phyloP scores from a whole-genome alignment of 2,888 invertebrate species.

The Thysanoteuthis rhombus region DNA sequence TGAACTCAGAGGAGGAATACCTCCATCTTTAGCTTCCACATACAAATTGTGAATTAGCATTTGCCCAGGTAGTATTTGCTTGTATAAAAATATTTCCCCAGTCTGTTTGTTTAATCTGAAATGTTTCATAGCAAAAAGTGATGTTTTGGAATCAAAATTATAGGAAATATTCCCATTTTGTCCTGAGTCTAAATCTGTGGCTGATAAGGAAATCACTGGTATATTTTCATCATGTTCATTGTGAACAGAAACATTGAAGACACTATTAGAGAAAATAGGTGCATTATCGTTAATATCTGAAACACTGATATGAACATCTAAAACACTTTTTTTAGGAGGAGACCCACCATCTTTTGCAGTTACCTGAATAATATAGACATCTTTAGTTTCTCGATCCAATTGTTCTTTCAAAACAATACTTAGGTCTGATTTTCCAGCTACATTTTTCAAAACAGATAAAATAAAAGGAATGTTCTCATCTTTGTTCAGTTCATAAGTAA shows the following conservation, averaged over 20 bases:
- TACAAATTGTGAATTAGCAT: not conserved
- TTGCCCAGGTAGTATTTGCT: not conserved
- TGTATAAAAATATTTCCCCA: not conserved
- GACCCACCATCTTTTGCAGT: slow-evolving; percentile 34
- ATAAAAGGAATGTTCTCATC: not conserved
- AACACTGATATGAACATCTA: slow-evolving; percentile 33
- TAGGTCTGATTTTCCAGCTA: not conserved
- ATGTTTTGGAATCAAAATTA: not conserved
- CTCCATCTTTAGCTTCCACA: not conserved
- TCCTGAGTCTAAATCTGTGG: not conserved
- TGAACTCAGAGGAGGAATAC: not conserved
- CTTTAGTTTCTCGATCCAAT: slow-evolving; percentile 34
- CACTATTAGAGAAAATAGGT: slow-evolving; percentile 34
- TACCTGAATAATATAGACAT: slow-evolving; percentile 22
- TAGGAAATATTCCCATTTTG: slow-evolving; percentile 15
- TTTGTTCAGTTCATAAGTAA: not conserved
- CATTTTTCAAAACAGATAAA: not conserved
- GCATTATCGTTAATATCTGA: slow-evolving; percentile 38
- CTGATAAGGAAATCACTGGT: not conserved
- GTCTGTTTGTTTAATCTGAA: not conserved
- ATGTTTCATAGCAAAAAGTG: no score
- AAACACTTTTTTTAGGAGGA: slow-evolving; percentile 17
- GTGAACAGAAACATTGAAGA: slow-evolving; percentile 20
- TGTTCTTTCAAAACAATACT: not conserved
- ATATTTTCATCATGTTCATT: not conserved